These are phyloP conservation scores for Panonychus citri DNA, from an alignment of 1,140 invertebrate species.

Conservation along the genomic window DNA sequence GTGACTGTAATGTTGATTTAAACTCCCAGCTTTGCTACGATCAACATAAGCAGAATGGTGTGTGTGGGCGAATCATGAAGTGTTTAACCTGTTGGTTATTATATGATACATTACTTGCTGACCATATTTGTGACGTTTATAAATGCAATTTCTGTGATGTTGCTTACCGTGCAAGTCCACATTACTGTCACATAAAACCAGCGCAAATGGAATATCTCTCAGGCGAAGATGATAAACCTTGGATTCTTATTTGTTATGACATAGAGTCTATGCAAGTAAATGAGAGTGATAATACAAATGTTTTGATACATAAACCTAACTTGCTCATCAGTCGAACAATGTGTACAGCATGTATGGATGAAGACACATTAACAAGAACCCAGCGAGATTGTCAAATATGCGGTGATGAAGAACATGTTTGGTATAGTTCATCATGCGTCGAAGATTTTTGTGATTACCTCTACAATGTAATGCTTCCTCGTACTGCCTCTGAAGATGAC, in stretches of 20 bases:
- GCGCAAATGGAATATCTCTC: neutral
- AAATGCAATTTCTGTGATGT: neutral
- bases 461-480: neutral
- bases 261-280: neutral
- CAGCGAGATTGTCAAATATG: neutral
- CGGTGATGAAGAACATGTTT: neutral
- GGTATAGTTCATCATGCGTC: neutral
- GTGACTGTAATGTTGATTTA: too few relatives aligned
- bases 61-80: neutral
- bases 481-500: too few relatives aligned
- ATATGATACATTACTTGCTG: neutral
- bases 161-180: neutral
- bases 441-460: neutral
- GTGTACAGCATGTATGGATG: neutral
- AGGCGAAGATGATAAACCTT: neutral
- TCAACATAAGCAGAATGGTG: neutral
- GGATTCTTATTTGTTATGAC: neutral
- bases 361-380: neutral
- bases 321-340: neutral
- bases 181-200: neutral
- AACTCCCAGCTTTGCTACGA: too few relatives aligned
- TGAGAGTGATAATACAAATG: too few relatives aligned
- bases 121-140: neutral
- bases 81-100: neutral
- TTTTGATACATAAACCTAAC: neutral